Conservation (phyloP, 2,888 invertebrate species). For the Ctena decussata region DNA sequence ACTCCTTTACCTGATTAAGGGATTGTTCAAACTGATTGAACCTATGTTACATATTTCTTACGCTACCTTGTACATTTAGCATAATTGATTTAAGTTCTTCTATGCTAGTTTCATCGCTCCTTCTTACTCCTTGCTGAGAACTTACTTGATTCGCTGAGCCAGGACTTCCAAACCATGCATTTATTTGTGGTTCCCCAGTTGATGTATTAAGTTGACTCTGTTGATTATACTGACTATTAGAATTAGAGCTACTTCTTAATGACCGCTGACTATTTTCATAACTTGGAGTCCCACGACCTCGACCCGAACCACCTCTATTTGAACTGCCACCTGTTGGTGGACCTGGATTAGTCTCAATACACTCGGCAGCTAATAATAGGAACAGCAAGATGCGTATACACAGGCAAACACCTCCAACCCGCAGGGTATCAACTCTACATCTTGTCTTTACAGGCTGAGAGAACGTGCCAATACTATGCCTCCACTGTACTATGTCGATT, state of each 20-base stretch:
- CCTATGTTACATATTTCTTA: neutral
- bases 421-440: neutral
- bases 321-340: neutral
- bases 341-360: conserved; percentile 1
- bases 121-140: neutral
- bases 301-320: neutral
- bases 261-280: neutral
- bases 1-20: neutral
- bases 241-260: neutral
- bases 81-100: neutral
- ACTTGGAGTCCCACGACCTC: neutral
- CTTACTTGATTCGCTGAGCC: neutral
- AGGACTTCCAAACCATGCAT: neutral
- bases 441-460: neutral
- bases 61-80: neutral
- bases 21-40: conserved; percentile 4
- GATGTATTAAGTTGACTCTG: neutral
- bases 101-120: neutral
- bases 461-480: neutral
- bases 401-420: neutral
- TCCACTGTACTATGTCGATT: neutral
- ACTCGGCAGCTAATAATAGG: neutral
- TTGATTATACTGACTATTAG: too few species aligned
- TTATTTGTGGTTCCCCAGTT: neutral
- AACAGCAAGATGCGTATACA: neutral